These are phyloP conservation scores for Oscheius onirici DNA, from an alignment of 2,888 invertebrate species.

Conservation along the genomic window DNA sequence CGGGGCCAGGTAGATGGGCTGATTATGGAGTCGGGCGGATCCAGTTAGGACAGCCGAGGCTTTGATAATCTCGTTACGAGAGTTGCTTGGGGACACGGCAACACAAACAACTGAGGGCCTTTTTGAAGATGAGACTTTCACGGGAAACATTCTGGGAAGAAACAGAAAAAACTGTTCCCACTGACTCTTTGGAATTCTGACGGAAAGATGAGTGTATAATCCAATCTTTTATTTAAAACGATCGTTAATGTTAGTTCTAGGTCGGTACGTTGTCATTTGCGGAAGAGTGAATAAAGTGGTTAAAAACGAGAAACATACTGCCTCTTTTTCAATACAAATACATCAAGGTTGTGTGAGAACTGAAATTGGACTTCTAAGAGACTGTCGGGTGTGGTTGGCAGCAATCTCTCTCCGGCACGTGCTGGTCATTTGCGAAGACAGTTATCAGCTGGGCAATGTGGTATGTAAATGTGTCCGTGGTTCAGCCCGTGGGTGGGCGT, in stretches of 20 bases:
- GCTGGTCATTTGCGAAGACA: background rate
- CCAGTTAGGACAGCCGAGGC: background rate
- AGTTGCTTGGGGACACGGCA: background rate
- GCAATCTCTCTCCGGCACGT: background rate
- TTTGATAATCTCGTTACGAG: background rate
- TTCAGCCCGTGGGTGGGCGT: slow-evolving; percentile 3
- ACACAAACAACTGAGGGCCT: background rate
- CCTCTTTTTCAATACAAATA: no score
- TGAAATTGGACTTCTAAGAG: no score
- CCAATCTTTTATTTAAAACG: no score
- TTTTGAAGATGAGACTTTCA: background rate
- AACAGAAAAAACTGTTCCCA: background rate
- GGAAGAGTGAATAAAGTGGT: no score
- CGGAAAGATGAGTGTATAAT: no score
- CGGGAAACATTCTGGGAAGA: background rate
- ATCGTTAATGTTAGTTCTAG: no score
- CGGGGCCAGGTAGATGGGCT: background rate
- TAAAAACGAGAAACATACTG: no score
- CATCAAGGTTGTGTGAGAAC: background rate
- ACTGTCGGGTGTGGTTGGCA: background rate
- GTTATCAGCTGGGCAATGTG: slow-evolving; percentile 18
- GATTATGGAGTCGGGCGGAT: slow-evolving; percentile 4
- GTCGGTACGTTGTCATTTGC: no score
- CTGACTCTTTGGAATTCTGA: no score
- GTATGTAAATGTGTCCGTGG: slow-evolving; percentile 31